Evolutionary conservation across 2,797 vertebrate genomes (phyloP).

Genomic region (Allobates femoralis): DNA sequence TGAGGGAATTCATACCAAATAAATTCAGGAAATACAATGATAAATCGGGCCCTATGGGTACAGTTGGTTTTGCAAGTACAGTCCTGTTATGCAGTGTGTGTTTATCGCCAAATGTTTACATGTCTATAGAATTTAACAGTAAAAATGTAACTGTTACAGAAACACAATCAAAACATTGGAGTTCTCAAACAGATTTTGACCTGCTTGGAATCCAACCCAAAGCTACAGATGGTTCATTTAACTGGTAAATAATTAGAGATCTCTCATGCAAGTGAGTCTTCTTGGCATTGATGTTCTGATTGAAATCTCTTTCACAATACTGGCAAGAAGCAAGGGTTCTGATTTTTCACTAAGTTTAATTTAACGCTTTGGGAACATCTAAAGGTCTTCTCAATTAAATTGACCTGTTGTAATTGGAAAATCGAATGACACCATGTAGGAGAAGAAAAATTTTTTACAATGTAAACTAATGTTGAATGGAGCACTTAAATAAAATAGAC

Average conservation of each 20-base stretch:
- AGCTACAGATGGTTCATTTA: background rate
- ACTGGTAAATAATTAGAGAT: background rate
- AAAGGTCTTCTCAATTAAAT: background rate
- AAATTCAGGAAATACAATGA: no score
- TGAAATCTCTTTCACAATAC: background rate
- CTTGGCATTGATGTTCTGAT: background rate
- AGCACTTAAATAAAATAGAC: background rate
- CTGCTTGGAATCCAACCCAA: background rate
- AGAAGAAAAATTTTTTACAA: background rate
- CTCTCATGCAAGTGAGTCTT: background rate
- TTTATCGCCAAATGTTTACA: background rate
- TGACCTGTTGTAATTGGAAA: background rate
- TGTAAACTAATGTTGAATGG: background rate
- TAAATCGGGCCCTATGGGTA: no score
- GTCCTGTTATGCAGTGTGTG: no score
- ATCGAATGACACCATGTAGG: background rate
- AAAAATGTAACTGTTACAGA: background rate
- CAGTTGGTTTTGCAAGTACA: no score
- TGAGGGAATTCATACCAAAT: no score
- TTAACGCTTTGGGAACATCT: background rate
- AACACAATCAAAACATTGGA: background rate
- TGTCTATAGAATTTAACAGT: background rate
- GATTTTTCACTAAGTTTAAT: background rate
- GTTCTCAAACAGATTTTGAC: background rate
- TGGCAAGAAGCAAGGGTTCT: background rate